A percentile compares a stretch with the other conserved stretches of the same genome.
These are phyloP conservation scores for Chaunax sp. DNA, from an alignment of 2,797 vertebrate species.

Conservation along the genomic window DNA sequence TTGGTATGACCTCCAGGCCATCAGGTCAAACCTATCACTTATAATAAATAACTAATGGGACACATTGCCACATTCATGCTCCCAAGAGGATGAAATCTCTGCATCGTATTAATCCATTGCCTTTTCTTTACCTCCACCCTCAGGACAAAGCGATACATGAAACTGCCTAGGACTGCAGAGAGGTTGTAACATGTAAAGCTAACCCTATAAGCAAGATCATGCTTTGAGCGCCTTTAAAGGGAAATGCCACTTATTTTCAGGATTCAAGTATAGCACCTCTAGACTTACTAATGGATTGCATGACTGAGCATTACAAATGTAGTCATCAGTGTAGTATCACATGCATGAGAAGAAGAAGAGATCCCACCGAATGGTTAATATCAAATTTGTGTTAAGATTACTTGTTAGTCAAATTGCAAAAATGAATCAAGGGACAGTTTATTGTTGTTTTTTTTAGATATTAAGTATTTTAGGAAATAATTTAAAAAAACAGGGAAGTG, in stretches of 20 bases:
- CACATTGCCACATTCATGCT: neutral
- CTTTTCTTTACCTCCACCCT: conserved; percentile 7
- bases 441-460: conserved; percentile 1
- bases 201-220: conserved; percentile 37
- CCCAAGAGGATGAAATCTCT: neutral
- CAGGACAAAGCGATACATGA: conserved; percentile 10
- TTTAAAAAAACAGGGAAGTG: conserved; percentile 3
- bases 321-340: neutral
- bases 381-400: conserved; percentile 5
- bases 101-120: neutral
- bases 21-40: neutral
- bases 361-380: neutral
- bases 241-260: conserved; percentile 65
- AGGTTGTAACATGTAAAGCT: conserved; percentile 56
- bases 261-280: conserved; percentile 17
- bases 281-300: conserved; percentile 19
- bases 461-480: conserved; percentile 9
- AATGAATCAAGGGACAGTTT: conserved; percentile 2
- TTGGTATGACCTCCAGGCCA: neutral
- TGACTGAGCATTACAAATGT: conserved; percentile 15
- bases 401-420: too few relatives aligned
- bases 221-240: conserved; percentile 65
- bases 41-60: neutral
- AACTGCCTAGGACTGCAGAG: conserved; percentile 14
- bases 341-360: conserved; percentile 10